Percentiles rank a stretch among this genome's conserved stretches.
Conservation (phyloP, 2,888 invertebrate species). For the Orthonychiurus folsomi region DNA sequence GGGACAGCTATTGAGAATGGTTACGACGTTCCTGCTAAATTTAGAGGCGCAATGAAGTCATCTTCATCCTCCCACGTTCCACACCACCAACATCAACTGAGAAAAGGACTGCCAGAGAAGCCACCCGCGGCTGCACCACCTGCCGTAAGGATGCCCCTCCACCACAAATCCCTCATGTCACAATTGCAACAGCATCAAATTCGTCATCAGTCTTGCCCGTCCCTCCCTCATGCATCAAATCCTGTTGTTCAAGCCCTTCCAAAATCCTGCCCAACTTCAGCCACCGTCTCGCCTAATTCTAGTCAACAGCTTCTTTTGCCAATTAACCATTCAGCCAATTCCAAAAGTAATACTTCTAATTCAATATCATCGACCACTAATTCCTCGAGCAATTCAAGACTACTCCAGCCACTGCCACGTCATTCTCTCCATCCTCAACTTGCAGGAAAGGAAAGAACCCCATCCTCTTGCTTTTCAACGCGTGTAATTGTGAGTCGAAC, state of each 20-base stretch:
- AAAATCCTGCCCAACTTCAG: conserved; percentile 37
- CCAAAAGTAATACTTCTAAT: conserved; percentile 1
- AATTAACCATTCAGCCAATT: conserved; percentile 26
- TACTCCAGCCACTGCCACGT: conserved; percentile 24
- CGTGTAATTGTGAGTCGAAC: conserved; percentile 34
- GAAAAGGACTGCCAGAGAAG: conserved; percentile 14
- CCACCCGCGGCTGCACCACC: conserved; percentile 5
- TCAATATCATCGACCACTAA: not conserved
- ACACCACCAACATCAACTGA: conserved; percentile 4
- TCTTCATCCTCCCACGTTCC: not conserved
- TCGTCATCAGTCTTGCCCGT: conserved; percentile 38
- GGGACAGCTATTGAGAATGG: conserved; percentile 29
- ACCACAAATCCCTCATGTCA: conserved; percentile 12
- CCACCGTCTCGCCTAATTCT: conserved; percentile 38
- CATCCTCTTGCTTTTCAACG: conserved; percentile 40
- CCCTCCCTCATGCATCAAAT: conserved; percentile 27
- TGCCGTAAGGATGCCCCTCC: conserved; percentile 17
- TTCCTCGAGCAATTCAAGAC: conserved; percentile 12
- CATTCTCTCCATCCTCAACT: conserved; percentile 39
- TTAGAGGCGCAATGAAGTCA: not conserved
- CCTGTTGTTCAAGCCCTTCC: conserved; percentile 29
- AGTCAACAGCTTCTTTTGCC: conserved; percentile 37
- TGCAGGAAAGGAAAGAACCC: conserved; percentile 33
- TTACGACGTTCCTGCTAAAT: conserved; percentile 29
- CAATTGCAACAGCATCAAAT: conserved; percentile 31